Evolutionary conservation across 2,797 vertebrate species (phyloP).

Genomic region (Falco columbarius): DNA sequence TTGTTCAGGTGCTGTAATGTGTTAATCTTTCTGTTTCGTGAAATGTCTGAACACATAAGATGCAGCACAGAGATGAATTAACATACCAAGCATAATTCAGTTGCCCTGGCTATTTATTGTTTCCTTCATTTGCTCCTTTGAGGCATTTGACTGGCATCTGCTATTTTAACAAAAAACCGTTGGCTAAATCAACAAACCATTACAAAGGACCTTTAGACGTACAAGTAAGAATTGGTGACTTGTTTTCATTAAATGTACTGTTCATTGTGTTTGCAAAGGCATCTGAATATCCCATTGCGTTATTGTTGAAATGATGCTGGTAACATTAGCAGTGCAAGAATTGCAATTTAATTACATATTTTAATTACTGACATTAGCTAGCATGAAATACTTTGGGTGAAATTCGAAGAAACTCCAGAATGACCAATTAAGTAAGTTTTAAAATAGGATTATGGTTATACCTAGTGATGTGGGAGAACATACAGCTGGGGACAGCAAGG

Average conservation of each 20-base stretch:
- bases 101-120: background rate
- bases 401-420: background rate
- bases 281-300: background rate
- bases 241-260: background rate
- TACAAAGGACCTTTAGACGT: background rate
- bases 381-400: background rate
- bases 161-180: background rate
- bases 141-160: background rate
- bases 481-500: background rate
- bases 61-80: background rate
- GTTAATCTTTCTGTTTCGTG: background rate
- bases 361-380: background rate
- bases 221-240: background rate
- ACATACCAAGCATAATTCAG: background rate
- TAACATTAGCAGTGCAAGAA: background rate
- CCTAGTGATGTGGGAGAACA: background rate
- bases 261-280: background rate
- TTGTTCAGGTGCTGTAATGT: background rate
- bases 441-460: background rate
- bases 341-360: background rate
- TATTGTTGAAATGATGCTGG: background rate
- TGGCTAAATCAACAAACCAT: slow-evolving; percentile 9
- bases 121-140: background rate
- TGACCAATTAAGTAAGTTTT: background rate
- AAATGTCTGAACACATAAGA: background rate